Percentiles rank a stretch among this genome's conserved stretches.
Evolutionary conservation across 2,797 vertebrate genomes (phyloP).

Genomic region (Cichlasoma orientale): DNA sequence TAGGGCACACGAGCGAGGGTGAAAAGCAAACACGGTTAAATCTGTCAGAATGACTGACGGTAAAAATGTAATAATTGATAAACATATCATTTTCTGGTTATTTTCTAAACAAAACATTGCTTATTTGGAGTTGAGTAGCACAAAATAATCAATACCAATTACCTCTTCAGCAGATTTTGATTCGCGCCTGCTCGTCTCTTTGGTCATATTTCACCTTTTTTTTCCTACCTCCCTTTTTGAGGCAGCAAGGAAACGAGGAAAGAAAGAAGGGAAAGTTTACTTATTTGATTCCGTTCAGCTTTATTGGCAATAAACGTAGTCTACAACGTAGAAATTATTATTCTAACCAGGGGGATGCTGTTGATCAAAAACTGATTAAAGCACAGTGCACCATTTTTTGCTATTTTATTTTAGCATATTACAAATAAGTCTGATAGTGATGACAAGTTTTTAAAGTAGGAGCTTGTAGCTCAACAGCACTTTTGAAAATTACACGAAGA

Average conservation of each 20-base stretch:
- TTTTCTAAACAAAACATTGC: background rate
- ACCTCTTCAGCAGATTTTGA: background rate
- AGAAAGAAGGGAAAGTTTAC: background rate
- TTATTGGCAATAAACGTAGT: background rate
- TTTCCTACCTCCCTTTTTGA: background rate
- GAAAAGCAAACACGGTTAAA: background rate
- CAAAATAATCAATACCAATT: conserved; percentile 12
- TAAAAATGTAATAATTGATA: background rate
- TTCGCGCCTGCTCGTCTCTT: background rate
- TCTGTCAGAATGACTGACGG: background rate
- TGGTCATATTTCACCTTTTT: background rate
- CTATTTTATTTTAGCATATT: background rate
- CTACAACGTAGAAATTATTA: background rate
- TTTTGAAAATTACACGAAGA: background rate
- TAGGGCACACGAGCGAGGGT: background rate
- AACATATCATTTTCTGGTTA: background rate
- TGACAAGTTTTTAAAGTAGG: background rate
- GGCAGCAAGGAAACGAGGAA: background rate
- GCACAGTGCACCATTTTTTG: background rate
- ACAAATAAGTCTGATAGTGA: background rate
- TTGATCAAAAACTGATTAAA: background rate
- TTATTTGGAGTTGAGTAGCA: background rate
- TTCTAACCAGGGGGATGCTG: background rate
- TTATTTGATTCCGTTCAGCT: background rate
- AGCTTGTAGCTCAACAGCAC: background rate